These are phyloP conservation scores for Apodemia zela DNA, from an alignment of 2,888 invertebrate species.

Conservation along the genomic window DNA sequence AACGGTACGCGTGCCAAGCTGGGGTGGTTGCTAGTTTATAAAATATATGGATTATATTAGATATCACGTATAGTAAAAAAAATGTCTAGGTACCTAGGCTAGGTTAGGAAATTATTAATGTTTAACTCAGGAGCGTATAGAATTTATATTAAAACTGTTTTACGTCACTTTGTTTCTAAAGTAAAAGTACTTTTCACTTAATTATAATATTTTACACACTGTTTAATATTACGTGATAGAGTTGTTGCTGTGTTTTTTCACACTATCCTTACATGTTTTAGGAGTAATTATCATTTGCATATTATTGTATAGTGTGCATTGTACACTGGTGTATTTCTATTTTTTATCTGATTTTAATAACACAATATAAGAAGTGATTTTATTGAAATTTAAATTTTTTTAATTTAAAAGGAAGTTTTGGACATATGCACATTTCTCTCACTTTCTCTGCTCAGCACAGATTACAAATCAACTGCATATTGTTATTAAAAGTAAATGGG, in stretches of 20 bases:
- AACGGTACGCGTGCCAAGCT: background rate
- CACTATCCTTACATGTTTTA: background rate
- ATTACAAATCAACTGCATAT: too few relatives aligned
- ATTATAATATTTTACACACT: constrained; percentile 31
- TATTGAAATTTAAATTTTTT: background rate
- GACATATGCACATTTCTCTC: too few relatives aligned
- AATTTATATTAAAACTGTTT: background rate
- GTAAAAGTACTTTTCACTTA: constrained; percentile 27
- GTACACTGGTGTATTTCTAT: background rate
- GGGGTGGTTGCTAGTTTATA: background rate
- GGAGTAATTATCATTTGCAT: background rate
- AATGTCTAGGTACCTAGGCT: too few relatives aligned
- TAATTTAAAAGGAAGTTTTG: too few relatives aligned
- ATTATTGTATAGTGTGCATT: background rate
- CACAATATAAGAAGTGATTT: background rate
- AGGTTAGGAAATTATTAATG: too few relatives aligned
- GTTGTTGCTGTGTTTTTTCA: background rate
- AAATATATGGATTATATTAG: too few relatives aligned
- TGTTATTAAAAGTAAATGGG: too few relatives aligned
- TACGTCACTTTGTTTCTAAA: constrained; percentile 16
- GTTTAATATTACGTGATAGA: constrained; percentile 25
- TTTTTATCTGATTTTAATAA: background rate
- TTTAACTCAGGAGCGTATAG: too few relatives aligned
- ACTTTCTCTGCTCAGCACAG: too few relatives aligned
- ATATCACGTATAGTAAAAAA: too few relatives aligned